These are phyloP conservation scores for Sceloporus tristichus DNA, from an alignment of 2,113 vertebrate genomes.

Conservation along the genomic window DNA sequence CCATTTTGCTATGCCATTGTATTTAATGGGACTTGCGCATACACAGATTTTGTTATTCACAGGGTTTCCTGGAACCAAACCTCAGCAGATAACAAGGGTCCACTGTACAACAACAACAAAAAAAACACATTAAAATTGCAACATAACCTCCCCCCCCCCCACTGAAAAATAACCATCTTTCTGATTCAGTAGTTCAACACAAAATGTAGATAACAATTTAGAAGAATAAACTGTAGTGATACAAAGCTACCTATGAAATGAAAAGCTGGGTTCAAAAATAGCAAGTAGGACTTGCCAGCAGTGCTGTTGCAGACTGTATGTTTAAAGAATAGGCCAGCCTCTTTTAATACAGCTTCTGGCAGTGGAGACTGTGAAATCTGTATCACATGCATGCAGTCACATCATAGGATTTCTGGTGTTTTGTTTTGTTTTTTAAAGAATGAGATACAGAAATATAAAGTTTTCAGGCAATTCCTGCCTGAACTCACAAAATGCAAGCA, in stretches of 20 bases:
- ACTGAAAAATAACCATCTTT: not conserved
- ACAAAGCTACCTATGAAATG: not conserved
- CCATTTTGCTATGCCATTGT: no score
- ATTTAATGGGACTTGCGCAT: no score
- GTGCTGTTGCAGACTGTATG: not conserved
- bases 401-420: constrained; percentile 1
- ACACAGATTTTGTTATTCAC: no score
- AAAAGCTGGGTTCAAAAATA: constrained; percentile 2
- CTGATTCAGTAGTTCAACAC: not conserved
- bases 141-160: not conserved
- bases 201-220: not conserved
- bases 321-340: constrained; percentile 5
- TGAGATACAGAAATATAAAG: not conserved
- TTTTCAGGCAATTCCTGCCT: constrained; percentile 54
- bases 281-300: not conserved
- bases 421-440: not conserved
- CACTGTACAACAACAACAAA: not conserved
- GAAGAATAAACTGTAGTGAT: not conserved
- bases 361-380: constrained; percentile 26
- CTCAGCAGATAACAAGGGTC: no score
- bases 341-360: constrained; percentile 12
- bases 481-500: constrained; percentile 51
- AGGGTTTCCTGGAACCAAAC: no score
- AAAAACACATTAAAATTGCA: not conserved
- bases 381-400: constrained; percentile 46